phyloP scores from a whole-genome alignment of 2,113 vertebrate genomes.

The Eubucco bourcierii region DNA sequence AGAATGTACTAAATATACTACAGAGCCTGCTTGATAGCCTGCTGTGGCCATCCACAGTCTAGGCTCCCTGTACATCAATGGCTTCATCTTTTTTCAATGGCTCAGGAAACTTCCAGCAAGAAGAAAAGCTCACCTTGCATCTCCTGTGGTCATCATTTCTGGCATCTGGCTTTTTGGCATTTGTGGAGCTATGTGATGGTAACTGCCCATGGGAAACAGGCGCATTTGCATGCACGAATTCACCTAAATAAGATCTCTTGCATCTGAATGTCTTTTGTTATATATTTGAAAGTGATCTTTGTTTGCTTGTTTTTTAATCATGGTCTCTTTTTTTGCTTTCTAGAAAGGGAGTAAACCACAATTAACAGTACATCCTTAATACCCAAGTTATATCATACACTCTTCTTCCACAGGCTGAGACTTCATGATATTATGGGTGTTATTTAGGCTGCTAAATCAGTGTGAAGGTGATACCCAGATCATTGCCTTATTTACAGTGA shows the following conservation, averaged over 20 bases:
- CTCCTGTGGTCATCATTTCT: background rate
- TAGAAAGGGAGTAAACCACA: background rate
- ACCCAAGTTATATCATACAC: accelerated
- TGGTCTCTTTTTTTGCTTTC: background rate
- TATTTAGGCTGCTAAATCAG: accelerated
- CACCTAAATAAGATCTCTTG: background rate
- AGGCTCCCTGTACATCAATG: background rate
- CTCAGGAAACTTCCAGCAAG: background rate
- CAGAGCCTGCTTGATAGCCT: background rate
- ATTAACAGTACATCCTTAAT: background rate
- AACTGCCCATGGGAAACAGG: background rate
- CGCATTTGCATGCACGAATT: background rate
- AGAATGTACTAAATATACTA: background rate
- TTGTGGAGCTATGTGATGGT: background rate
- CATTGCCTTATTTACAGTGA: slow-evolving; percentile 12
- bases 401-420: background rate
- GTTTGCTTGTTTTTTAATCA: background rate
- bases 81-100: background rate
- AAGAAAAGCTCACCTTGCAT: background rate
- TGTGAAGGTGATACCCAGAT: background rate
- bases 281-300: background rate
- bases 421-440: accelerated
- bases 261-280: background rate
- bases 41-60: accelerated
- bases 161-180: background rate